Base-by-base conservation (phyloP, 1,140 invertebrate species). In the Neodiprion lecontei region DNA sequence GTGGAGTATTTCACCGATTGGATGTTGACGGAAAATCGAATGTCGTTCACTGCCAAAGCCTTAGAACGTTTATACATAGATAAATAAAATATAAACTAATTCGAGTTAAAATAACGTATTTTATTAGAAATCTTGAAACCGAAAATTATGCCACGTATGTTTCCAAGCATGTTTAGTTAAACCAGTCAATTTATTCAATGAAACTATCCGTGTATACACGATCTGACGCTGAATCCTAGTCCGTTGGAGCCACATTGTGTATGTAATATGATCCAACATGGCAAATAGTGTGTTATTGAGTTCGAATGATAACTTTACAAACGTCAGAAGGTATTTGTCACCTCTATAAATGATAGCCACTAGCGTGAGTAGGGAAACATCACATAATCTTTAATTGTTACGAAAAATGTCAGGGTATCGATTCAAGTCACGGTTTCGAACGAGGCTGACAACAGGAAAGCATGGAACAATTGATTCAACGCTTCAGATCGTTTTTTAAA, bases 21-120 rank as follows among this genome's bases (percentile, higher is more conserved):
- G 78, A 79, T 70, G 76, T 40, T 76, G 77, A 82, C 77, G 81
- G 75, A 81, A 81, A 82, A 84, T 85, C 83, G 83, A 86, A 79
- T 83, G 83, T 88, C 81, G 79, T 82, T 86, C 86, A 88, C 87
- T 88, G 87, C 87, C 88, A 87, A 88, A 88, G 88, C 85, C 84
- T 89, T 88, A 86, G 87, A 85, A 84, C 87, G 84, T 88, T 82
- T 88, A 88, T 87, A 83, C 82, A 84, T 87, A 84, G 81, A 82
- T 83, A 84, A 79, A 75, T 17, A 40, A n/a, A 14, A 71, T 71
- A 40, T n/a, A 40, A 40, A 40, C 28, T 7, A 9, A 71, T 71
- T 69, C 67, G 67, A 69, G 40, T 69, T 47, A 17, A 69, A 21
- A 14, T 61, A 17, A 61, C 4, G n/a, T 40, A 40, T 40, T 40